Evolutionary conservation across 1,140 invertebrate species (phyloP), one percentile per base, ranked within the genome.

Genomic region (Oscheius sp.): DNA sequence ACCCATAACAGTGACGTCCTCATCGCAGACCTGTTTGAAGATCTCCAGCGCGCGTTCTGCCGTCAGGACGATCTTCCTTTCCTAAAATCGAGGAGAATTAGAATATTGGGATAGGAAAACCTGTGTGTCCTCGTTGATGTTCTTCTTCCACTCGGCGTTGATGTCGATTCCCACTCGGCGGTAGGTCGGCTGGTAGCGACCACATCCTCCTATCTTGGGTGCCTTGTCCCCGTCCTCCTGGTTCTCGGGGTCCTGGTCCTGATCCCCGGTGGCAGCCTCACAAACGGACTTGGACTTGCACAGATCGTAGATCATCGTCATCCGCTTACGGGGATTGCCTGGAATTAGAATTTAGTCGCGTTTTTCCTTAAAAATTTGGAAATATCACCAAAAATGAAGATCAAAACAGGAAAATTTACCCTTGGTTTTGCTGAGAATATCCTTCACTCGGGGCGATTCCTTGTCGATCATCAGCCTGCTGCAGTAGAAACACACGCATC

Each of bases 281-380:
- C 96, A 99, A 80, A 99, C 93, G 77, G 93, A 94, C 86, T 98
- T 97, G 2, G 92, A 91, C 87, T 99, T 99, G 85, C 96, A 99
- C 4, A 99, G 85, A 85, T 99, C 97, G 86, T 99, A 99, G 0
- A 99, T 91, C 86, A 94, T 92, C 18, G 92, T 91, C 35, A 99
- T 87, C 62, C 97, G 88, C 86, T 97, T 96, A 49, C 95, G 88
- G 0, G 94, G 92, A 79, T 98, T 93, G n/a, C 93, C 93, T 88
- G n/a, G 15, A 63, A n/a, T 7, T 18, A 7, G 31, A 1, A 63
- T 0, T 45, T 45, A 18, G 0, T 13, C 26, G 29, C 0, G 0
- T 10, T 32, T 63, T 32, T 34, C 15, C 10, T n/a, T 26, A 15
- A 38, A 29, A 63, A 29, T 13, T 32, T 29, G 32, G 0, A 32